Conservation (phyloP, 2,113 vertebrate genomes). For the Ammodytes marinus region DNA sequence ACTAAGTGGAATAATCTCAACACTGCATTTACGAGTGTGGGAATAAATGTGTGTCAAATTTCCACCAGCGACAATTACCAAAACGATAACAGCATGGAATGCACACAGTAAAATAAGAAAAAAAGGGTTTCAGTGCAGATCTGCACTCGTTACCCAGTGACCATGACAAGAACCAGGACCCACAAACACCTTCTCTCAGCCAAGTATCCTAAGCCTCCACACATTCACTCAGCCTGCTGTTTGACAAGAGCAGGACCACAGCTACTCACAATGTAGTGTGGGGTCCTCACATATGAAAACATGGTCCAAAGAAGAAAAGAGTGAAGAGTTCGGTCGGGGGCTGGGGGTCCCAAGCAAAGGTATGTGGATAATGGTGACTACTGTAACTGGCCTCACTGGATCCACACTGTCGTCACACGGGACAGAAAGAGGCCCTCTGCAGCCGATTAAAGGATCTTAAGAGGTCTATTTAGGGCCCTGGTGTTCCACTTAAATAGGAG, state of each 20-base stretch:
- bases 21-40: not conserved
- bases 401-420: constrained; percentile 32
- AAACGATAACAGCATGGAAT: not conserved
- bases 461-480: constrained; percentile 76
- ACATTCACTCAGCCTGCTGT: not conserved
- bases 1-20: not conserved
- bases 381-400: constrained; percentile 14
- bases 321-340: not conserved
- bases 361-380: not conserved
- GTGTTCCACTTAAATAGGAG: constrained; percentile 75
- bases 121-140: not conserved
- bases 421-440: constrained; percentile 41
- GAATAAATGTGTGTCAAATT: not conserved
- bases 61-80: not conserved
- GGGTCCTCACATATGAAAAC: constrained; percentile 80
- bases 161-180: constrained; percentile 15
- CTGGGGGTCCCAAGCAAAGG: constrained; percentile 3
- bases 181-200: constrained; percentile 48
- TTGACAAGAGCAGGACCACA: not conserved
- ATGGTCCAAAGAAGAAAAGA: constrained; percentile 55
- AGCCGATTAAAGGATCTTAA: constrained; percentile 78
- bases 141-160: not conserved
- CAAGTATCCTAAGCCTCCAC: constrained; percentile 57
- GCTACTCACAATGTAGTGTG: constrained; percentile 78
- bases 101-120: not conserved